Percentiles rank a stretch among this genome's conserved stretches.
These are phyloP conservation scores for Turritopsis dohrnii DNA, from an alignment of 30 jellyfish, hydroid and myxozoan species.

Conservation along the genomic window DNA sequence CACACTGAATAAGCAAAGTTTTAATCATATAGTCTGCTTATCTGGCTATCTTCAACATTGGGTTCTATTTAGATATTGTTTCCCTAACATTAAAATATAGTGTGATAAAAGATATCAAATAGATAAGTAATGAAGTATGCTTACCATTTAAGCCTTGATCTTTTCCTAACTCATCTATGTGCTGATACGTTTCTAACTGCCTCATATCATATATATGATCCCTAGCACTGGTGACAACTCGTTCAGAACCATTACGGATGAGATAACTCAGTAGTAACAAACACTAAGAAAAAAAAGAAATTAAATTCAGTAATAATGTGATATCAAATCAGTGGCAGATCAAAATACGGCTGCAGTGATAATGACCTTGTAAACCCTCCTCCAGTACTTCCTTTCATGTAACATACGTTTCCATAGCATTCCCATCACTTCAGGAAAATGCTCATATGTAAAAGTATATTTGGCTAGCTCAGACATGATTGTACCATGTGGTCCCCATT, in stretches of 20 bases:
- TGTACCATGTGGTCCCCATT: slow-evolving; percentile 97
- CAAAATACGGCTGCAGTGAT: no score
- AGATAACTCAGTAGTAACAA: slow-evolving; percentile 63
- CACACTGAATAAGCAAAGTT: no score
- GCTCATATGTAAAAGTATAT: slow-evolving; percentile 73
- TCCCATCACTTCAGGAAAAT: slow-evolving; percentile 93
- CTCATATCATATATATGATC: slow-evolving; percentile 95
- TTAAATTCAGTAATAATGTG: neutral
- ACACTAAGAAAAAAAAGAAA: slow-evolving; percentile 37
- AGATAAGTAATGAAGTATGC: no score
- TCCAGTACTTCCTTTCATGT: slow-evolving; percentile 73
- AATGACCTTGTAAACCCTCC: slow-evolving; percentile 82
- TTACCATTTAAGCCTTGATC: slow-evolving; percentile 92
- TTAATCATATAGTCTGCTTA: no score
- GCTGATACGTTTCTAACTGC: slow-evolving; percentile 73
- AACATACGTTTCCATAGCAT: slow-evolving; percentile 93
- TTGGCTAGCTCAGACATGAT: slow-evolving; percentile 71
- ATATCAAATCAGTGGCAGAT: no score
- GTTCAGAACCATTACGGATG: slow-evolving; percentile 84
- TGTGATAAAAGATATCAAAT: no score
- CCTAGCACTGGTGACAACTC: slow-evolving; percentile 86
- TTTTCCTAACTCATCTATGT: slow-evolving; percentile 81
- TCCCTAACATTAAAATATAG: no score
- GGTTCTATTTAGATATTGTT: no score
- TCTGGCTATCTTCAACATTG: no score